Evolutionary conservation across 2,888 invertebrate species (phyloP), one percentile per base, ranked within the genome.

Genomic region (Lasioglossum lativentre): DNA sequence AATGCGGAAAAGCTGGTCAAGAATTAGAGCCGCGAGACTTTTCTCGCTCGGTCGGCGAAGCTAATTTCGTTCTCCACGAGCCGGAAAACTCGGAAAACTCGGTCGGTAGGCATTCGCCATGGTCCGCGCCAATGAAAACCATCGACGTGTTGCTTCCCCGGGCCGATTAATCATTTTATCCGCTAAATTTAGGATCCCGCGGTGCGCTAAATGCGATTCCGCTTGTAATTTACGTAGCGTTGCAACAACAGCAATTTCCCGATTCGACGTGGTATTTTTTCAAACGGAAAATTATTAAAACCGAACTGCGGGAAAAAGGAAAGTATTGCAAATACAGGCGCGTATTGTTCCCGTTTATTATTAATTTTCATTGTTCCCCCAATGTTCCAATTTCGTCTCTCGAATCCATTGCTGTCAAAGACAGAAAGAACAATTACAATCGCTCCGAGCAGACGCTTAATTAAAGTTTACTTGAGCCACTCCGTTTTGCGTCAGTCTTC

Each of bases 61-160:
- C 34, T 68, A 76, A 76, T 76, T 76, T 47, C 19, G 47, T 68
- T 47, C 34, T 47, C 68, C 45, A n/a, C 19, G 30, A 27, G 27
- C 38, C 40, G 47, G 27, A 27, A 66, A 56, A 40, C 27, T 42
- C 45, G 63, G 42, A 38, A 42, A 76, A 76, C 76, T 76, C 34
- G 68, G n/a, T 66, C 42, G 66, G 30, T 45, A 45, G 30, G 66
- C 45, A 66, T 47, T 38, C 16, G 14, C 34, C 30, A 5, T 34
- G 19, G 23, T 47, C 34, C 23, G 16, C 68, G 47, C 76, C 76
- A 68, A 68, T 45, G 47, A 68, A 47, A 76, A 76, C 45, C 68
- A 27, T 45, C 30, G n/a, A 30, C 12, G 42, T 42, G 40, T 14
- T 66, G 10, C 14, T 16, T 59, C 23, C 12, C 4, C 30, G 30